A percentile compares a stretch with the other conserved stretches of the same genome.
phyloP scores from a whole-genome alignment of 2,797 vertebrate species.

The Arremon brunneinucha region DNA sequence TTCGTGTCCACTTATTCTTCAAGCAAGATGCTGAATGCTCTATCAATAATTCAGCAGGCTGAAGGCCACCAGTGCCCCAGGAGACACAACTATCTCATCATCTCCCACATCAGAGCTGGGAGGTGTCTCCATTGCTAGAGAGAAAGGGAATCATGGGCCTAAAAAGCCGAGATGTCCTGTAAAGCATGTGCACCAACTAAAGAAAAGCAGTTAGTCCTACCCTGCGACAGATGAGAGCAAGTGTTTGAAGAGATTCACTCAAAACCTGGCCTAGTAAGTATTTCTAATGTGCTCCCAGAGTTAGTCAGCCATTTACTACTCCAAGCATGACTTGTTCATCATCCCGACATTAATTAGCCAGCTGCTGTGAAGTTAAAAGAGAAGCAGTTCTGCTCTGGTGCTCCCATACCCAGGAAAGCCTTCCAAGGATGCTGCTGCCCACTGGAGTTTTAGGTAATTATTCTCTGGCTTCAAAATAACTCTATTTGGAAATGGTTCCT shows the following conservation, averaged over 20 bases:
- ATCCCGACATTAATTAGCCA: slow-evolving; percentile 5
- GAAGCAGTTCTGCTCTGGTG: slow-evolving; percentile 26
- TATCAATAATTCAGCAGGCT: slow-evolving; percentile 70
- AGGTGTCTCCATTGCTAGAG: not conserved
- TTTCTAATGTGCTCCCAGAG: not conserved
- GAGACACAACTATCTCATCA: slow-evolving; percentile 44
- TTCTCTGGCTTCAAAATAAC: not conserved
- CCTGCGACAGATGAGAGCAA: not conserved
- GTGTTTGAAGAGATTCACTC: not conserved
- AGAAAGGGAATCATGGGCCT: not conserved
- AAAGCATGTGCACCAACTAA: not conserved
- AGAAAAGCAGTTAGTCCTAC: not conserved
- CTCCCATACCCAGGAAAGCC: not conserved
- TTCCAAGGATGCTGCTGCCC: slow-evolving; percentile 20
- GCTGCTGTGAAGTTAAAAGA: slow-evolving; percentile 14
- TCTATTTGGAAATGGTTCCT: not conserved
- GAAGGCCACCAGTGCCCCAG: slow-evolving; percentile 48
- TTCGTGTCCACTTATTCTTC: slow-evolving; percentile 70
- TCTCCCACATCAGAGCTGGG: slow-evolving; percentile 23
- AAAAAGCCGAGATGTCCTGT: not conserved
- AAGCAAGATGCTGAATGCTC: slow-evolving; percentile 58
- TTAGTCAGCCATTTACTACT: not conserved
- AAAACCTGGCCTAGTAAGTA: not conserved
- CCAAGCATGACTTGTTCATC: slow-evolving; percentile 36
- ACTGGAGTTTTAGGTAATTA: slow-evolving; percentile 16